These are phyloP conservation scores for Eulemur mongoz DNA, from an alignment of 2,797 vertebrate genomes.

Conservation along the genomic window DNA sequence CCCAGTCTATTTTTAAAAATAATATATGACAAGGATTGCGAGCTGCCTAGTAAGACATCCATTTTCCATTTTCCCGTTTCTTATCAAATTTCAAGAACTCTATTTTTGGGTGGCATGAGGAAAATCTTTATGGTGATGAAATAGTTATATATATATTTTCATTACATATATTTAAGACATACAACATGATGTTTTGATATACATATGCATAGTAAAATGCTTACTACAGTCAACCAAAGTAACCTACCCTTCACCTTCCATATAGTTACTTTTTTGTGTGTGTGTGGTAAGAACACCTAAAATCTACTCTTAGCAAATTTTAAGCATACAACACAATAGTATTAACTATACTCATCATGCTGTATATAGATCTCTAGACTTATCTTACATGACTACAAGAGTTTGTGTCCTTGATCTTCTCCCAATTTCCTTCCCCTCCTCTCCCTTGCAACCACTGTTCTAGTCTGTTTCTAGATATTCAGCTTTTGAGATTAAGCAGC, in stretches of 20 bases:
- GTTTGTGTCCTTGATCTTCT: not conserved
- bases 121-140: not conserved
- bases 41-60: not conserved
- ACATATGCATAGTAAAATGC: not conserved
- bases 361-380: not conserved
- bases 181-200: not conserved
- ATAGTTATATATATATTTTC: not conserved
- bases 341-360: not conserved
- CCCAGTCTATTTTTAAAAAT: constrained; percentile 18
- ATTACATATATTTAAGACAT: not conserved
- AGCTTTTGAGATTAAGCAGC: not conserved
- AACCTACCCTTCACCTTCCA: not conserved
- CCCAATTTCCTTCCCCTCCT: no score
- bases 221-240: not conserved
- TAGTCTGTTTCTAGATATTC: not conserved
- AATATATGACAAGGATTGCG: not conserved
- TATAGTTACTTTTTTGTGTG: not conserved
- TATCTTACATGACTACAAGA: not conserved
- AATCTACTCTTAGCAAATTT: not conserved
- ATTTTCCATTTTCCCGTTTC: not conserved
- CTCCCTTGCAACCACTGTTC: not conserved
- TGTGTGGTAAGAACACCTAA: not conserved
- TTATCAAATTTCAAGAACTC: constrained; percentile 37
- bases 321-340: not conserved
- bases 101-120: not conserved